A percentile compares a stretch with the other conserved stretches of the same genome.
These are phyloP conservation scores for Neelides sp. DNA, from an alignment of 1,140 invertebrate species.

Conservation along the genomic window DNA sequence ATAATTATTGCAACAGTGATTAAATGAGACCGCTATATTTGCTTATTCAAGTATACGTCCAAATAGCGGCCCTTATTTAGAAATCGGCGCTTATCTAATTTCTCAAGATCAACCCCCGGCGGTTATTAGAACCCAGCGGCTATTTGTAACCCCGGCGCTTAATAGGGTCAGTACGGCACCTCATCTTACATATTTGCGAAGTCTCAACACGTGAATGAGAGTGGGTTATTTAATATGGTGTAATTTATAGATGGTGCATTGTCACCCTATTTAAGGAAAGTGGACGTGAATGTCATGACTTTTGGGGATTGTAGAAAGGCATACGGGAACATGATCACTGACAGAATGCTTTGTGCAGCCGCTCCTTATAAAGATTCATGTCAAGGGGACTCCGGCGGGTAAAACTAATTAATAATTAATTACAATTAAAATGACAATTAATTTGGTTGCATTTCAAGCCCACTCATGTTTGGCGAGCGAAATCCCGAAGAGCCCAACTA, in stretches of 20 bases:
- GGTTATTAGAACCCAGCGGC: too few relatives aligned
- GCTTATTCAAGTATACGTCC: too few relatives aligned
- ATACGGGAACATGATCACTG: slow-evolving; percentile 17
- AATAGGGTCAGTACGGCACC: too few relatives aligned
- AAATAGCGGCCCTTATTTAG: too few relatives aligned
- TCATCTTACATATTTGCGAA: too few relatives aligned
- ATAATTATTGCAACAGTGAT: too few relatives aligned
- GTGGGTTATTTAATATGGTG: too few relatives aligned
- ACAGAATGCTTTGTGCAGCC: slow-evolving; percentile 24
- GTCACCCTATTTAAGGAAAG: slow-evolving; percentile 13
- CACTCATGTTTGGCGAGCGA: neutral
- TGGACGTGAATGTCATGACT: slow-evolving; percentile 20
- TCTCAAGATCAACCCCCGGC: too few relatives aligned
- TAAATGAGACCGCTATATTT: too few relatives aligned
- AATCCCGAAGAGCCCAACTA: neutral
- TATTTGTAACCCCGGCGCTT: too few relatives aligned
- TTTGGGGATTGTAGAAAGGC: slow-evolving; percentile 10
- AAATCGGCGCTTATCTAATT: too few relatives aligned
- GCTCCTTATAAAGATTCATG: slow-evolving; percentile 19
- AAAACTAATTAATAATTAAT: neutral
- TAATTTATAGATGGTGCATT: slow-evolving; percentile 13
- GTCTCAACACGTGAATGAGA: too few relatives aligned
- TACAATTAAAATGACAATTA: neutral
- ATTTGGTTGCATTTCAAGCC: neutral
- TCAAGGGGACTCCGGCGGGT: slow-evolving; percentile 4